These are phyloP conservation scores for Branchinecta lynchi DNA, from an alignment of 1,140 invertebrate species.

Conservation along the genomic window DNA sequence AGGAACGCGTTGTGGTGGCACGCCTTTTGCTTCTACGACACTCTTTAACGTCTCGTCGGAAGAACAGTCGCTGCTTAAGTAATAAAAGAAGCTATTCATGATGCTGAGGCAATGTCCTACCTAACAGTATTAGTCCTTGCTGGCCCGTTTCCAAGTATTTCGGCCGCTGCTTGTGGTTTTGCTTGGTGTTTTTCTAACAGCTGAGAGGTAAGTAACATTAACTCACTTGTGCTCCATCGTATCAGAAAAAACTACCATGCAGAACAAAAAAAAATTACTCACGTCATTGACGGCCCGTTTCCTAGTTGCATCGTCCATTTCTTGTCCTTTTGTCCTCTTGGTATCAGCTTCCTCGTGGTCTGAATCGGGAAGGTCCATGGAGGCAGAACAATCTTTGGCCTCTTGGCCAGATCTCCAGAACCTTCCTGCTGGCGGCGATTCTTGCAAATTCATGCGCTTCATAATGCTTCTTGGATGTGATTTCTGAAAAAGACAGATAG, in stretches of 20 bases:
- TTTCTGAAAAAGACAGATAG: constrained; percentile 10
- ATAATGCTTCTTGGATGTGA: not conserved
- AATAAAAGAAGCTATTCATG: too few relatives aligned
- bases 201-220: not conserved
- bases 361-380: not conserved
- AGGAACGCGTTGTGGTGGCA: too few relatives aligned
- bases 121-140: too few relatives aligned
- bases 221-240: not conserved
- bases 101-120: too few relatives aligned
- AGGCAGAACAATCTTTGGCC: constrained; percentile 5
- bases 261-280: not conserved
- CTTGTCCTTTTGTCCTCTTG: not conserved
- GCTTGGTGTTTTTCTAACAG: too few relatives aligned
- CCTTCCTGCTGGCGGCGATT: not conserved
- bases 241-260: not conserved
- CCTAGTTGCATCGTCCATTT: not conserved
- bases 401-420: not conserved
- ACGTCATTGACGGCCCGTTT: constrained; percentile 1
- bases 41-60: too few relatives aligned
- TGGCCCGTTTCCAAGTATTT: too few relatives aligned
- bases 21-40: too few relatives aligned
- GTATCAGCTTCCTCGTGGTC: not conserved
- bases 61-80: too few relatives aligned
- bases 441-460: not conserved
- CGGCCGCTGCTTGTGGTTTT: too few relatives aligned